phyloP scores from a whole-genome alignment of 2,113 vertebrate species.

The Dasyurus viverrinus region DNA sequence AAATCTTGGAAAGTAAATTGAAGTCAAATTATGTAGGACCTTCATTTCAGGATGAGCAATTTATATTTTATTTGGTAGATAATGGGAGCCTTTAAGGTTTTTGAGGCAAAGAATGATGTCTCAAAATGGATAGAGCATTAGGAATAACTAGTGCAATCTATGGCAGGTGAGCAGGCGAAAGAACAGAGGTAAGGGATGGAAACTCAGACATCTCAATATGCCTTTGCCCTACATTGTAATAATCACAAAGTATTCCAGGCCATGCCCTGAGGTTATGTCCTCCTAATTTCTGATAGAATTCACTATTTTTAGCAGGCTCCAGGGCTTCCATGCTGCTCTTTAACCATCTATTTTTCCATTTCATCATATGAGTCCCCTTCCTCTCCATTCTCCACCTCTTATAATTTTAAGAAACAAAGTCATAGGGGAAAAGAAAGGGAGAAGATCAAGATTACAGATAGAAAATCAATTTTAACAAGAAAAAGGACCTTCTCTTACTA shows the following conservation, averaged over 20 bases:
- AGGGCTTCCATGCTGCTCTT: neutral
- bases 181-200: too few species aligned
- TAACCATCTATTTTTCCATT: neutral
- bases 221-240: too few species aligned
- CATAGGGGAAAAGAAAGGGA: neutral
- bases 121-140: too few species aligned
- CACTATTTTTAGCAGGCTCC: neutral
- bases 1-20: neutral
- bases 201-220: too few species aligned
- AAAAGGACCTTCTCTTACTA: neutral
- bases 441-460: neutral
- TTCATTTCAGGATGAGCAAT: neutral
- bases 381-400: neutral
- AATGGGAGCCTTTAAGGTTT: too few species aligned
- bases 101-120: too few species aligned
- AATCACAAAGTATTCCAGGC: too few species aligned
- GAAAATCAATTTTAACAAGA: neutral
- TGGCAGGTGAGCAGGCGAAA: too few species aligned
- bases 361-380: neutral
- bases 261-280: too few species aligned
- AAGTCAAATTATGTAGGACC: neutral
- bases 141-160: too few species aligned
- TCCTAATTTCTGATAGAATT: too few species aligned
- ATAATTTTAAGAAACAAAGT: neutral
- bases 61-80: neutral